Evolutionary conservation across 1,140 invertebrate species (phyloP).

Genomic region (Cardiocondyla obscurior): DNA sequence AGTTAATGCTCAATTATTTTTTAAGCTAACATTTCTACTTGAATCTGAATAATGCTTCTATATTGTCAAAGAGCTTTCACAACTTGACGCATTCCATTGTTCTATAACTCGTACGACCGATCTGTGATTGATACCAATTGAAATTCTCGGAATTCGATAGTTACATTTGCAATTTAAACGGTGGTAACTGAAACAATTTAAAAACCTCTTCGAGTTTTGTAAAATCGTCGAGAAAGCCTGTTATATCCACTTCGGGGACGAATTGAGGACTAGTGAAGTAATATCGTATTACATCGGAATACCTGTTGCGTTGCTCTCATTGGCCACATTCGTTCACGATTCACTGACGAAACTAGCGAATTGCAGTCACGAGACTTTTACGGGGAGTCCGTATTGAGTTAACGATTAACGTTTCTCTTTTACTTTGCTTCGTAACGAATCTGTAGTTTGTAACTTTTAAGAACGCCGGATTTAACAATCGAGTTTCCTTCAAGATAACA

Average conservation of each 20-base stretch:
- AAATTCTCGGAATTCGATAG: background rate
- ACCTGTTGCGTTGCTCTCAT: slow-evolving; percentile 53
- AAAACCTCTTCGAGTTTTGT: slow-evolving; percentile 10
- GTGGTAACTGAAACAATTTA: slow-evolving; percentile 1
- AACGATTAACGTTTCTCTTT: slow-evolving; percentile 40
- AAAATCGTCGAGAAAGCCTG: slow-evolving; percentile 21
- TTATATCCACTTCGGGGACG: slow-evolving; percentile 26
- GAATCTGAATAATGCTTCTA: background rate
- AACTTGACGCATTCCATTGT: background rate
- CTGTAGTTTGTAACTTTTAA: background rate
- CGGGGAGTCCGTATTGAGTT: slow-evolving; percentile 12
- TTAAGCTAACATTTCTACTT: slow-evolving; percentile 5
- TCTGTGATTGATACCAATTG: background rate
- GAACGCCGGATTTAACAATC: slow-evolving; percentile 1
- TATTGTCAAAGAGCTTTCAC: background rate
- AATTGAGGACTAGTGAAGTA: slow-evolving; percentile 39
- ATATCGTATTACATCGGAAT: slow-evolving; percentile 56
- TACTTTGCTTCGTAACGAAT: slow-evolving; percentile 4
- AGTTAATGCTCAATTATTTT: background rate
- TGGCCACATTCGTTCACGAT: slow-evolving; percentile 47
- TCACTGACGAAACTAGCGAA: slow-evolving; percentile 42
- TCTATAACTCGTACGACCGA: background rate
- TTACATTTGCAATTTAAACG: background rate
- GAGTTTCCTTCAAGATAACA: background rate
- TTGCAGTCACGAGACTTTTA: slow-evolving; percentile 38